Evolutionary conservation across 2,888 invertebrate genomes (phyloP).

Genomic region (Phyllotreta striolata): DNA sequence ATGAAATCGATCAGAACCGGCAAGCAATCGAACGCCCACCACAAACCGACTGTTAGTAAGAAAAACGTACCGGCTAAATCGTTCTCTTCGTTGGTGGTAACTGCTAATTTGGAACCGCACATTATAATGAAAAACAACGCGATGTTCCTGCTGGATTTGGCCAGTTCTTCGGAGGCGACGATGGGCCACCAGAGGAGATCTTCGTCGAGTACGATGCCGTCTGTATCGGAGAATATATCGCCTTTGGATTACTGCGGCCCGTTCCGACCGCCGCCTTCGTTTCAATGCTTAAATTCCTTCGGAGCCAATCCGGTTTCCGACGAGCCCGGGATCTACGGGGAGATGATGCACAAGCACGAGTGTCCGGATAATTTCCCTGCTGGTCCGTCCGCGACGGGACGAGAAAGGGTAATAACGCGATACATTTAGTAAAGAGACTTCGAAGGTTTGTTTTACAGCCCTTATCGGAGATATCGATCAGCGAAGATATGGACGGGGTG

Average conservation of each 20-base stretch:
- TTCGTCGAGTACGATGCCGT: conserved; percentile 60
- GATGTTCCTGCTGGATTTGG: conserved; percentile 88
- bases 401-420: conserved; percentile 55
- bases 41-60: conserved; percentile 53
- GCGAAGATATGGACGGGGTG: conserved; percentile 64
- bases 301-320: conserved; percentile 56
- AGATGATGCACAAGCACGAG: conserved; percentile 61
- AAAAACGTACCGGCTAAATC: conserved; percentile 49
- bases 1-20: conserved; percentile 60
- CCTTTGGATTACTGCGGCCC: conserved; percentile 66
- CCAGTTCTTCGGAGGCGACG: conserved; percentile 73
- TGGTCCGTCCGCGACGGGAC: conserved; percentile 54
- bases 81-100: conserved; percentile 53
- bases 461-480: conserved; percentile 65
- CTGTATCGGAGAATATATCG: conserved; percentile 66
- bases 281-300: conserved; percentile 68
- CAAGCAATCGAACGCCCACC: conserved; percentile 56
- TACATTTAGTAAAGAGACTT: conserved; percentile 11
- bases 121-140: conserved; percentile 92
- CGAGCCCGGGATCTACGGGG: conserved; percentile 61
- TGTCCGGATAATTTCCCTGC: conserved; percentile 55
- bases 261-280: conserved; percentile 66
- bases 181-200: conserved; percentile 53
- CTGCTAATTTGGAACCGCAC: conserved; percentile 62
- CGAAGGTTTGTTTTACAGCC: conserved; percentile 56